These are phyloP conservation scores for Enoplolaimus lenunculus DNA, from an alignment of 2,888 invertebrate genomes.

Conservation along the genomic window DNA sequence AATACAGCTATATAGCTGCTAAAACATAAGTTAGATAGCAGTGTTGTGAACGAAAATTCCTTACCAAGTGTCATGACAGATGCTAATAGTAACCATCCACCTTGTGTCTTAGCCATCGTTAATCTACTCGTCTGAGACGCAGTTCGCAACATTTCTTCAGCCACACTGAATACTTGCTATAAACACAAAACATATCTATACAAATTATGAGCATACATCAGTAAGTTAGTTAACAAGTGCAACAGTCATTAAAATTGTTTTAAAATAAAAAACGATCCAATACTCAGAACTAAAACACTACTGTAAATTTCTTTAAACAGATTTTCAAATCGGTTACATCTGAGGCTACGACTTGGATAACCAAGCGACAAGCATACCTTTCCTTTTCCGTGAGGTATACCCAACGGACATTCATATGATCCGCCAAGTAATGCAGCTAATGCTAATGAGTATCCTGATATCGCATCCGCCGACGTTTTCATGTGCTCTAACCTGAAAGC, in stretches of 20 bases:
- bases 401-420: conserved; percentile 70
- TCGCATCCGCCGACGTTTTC: conserved; percentile 61
- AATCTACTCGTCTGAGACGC: conserved; percentile 90
- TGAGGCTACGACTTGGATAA: too few species aligned
- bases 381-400: conserved; percentile 88
- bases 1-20: too few species aligned
- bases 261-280: conserved; percentile 1
- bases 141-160: conserved; percentile 83
- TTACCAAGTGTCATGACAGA: conserved; percentile 83
- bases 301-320: too few species aligned
- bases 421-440: conserved; percentile 74
- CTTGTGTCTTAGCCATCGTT: conserved; percentile 82
- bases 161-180: conserved; percentile 75
- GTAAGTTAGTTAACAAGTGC: too few species aligned
- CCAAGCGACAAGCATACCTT: too few species aligned
- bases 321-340: too few species aligned
- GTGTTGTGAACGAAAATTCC: too few species aligned
- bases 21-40: too few species aligned
- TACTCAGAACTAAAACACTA: too few species aligned
- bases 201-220: too few species aligned
- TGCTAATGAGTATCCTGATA: conserved; percentile 70
- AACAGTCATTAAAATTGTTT: too few species aligned
- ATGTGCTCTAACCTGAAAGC: conserved; percentile 70
- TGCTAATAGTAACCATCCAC: conserved; percentile 91
- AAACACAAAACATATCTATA: conserved; percentile 22